phyloP scores from a whole-genome alignment of 1,140 invertebrate genomes.

The Drosophila miranda region DNA sequence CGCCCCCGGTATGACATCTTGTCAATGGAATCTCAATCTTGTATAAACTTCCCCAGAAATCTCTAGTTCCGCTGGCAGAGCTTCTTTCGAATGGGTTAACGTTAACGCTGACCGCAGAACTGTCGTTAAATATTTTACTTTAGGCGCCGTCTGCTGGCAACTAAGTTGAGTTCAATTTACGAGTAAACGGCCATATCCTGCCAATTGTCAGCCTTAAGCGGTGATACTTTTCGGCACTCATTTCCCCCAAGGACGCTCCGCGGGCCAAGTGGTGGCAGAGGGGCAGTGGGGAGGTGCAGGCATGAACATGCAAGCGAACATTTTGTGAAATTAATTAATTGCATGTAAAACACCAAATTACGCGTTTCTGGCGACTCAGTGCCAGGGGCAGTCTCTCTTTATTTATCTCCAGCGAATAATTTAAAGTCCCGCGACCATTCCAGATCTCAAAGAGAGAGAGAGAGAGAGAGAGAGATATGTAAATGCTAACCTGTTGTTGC shows the following conservation, averaged over 20 bases:
- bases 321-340: conserved; percentile 65
- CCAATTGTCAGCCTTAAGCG: conserved; percentile 47
- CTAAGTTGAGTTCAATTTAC: conserved; percentile 26
- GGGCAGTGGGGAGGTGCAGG: not conserved
- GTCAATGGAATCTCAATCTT: conserved; percentile 51
- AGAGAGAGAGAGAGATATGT: not conserved
- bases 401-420: conserved; percentile 47
- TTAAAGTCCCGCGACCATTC: conserved; percentile 24
- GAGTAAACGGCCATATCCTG: conserved; percentile 13
- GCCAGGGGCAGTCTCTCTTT: conserved; percentile 32
- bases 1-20: conserved; percentile 41
- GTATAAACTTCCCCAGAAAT: conserved; percentile 44
- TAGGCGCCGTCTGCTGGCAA: too few relatives aligned
- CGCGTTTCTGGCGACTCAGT: conserved; percentile 49
- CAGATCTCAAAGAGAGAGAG: conserved; percentile 11
- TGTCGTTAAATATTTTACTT: conserved; percentile 37
- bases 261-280: not conserved
- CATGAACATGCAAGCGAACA: not conserved
- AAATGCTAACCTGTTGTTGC: conserved; percentile 33
- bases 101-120: conserved; percentile 18
- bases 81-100: not conserved
- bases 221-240: conserved; percentile 22
- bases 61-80: conserved; percentile 3
- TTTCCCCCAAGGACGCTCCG: not conserved
- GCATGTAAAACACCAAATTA: conserved; percentile 73